phyloP scores from a whole-genome alignment of 1,140 invertebrate species.

The Drosophila ambigua region DNA sequence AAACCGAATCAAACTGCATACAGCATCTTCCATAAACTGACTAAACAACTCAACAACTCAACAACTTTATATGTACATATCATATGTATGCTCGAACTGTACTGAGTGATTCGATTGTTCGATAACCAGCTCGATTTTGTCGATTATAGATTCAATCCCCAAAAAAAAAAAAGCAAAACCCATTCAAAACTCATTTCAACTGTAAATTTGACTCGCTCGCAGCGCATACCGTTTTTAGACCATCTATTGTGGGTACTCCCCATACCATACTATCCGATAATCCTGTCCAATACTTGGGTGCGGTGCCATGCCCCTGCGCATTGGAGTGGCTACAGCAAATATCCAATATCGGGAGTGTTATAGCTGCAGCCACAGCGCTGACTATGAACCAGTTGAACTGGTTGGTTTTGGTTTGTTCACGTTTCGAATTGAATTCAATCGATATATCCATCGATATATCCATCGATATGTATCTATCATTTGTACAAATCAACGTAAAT shows the following conservation, averaged over 20 bases:
- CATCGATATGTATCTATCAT: conserved; percentile 14
- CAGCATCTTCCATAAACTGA: background rate
- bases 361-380: conserved; percentile 11
- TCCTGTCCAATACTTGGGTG: no score
- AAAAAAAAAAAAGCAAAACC: conserved; percentile 1
- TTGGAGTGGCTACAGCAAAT: background rate
- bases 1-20: conserved; percentile 20
- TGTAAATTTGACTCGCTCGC: conserved; percentile 34
- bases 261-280: background rate
- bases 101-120: conserved; percentile 5
- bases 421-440: conserved; percentile 59
- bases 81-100: conserved; percentile 11
- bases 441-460: conserved; percentile 1
- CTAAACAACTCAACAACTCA: background rate
- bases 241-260: conserved; percentile 3
- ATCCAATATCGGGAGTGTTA: background rate
- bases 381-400: conserved; percentile 20
- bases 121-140: conserved; percentile 1
- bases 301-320: conserved; percentile 10
- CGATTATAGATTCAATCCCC: conserved; percentile 24
- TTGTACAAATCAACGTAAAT: conserved; percentile 33
- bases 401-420: conserved; percentile 77
- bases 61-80: conserved; percentile 12
- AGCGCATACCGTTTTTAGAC: conserved; percentile 4
- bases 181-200: conserved; percentile 40